Percentiles rank a stretch among this genome's conserved stretches.
Conservation (phyloP, 2,113 vertebrate genomes). For the Nothoprocta perdicaria region DNA sequence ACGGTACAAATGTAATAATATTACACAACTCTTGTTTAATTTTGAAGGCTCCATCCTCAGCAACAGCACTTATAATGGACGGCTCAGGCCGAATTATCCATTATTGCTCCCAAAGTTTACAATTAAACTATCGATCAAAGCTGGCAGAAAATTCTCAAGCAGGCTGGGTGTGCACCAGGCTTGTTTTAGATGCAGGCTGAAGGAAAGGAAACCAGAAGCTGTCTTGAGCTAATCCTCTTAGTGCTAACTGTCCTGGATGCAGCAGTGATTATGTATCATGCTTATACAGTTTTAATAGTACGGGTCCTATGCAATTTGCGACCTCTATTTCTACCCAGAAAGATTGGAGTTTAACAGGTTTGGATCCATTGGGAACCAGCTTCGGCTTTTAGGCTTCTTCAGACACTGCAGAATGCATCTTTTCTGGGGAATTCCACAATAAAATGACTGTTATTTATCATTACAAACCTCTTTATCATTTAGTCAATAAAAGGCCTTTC, state of each 20-base stretch:
- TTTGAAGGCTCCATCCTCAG: slow-evolving; percentile 79
- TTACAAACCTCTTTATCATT: slow-evolving; percentile 99
- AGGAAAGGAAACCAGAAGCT: slow-evolving; percentile 74
- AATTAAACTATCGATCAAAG: slow-evolving; percentile 89
- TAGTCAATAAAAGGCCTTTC: slow-evolving; percentile 99
- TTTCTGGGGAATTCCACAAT: slow-evolving; percentile 99
- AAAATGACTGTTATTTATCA: slow-evolving; percentile 99
- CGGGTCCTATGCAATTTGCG: slow-evolving; percentile 88
- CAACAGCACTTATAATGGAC: slow-evolving; percentile 78
- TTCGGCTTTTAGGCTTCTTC: slow-evolving; percentile 89
- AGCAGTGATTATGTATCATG: slow-evolving; percentile 77
- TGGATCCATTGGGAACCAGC: slow-evolving; percentile 82
- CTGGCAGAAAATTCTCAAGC: slow-evolving; percentile 79
- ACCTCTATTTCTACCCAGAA: slow-evolving; percentile 84
- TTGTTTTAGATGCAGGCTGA: slow-evolving; percentile 67
- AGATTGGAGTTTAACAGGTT: slow-evolving; percentile 93
- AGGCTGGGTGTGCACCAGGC: slow-evolving; percentile 62
- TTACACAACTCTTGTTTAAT: slow-evolving; percentile 83
- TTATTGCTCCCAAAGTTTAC: slow-evolving; percentile 86
- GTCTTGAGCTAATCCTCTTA: slow-evolving; percentile 79
- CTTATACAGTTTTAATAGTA: slow-evolving; percentile 85
- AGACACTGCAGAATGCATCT: slow-evolving; percentile 95
- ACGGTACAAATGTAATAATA: slow-evolving; percentile 82
- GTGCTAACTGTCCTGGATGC: slow-evolving; percentile 76
- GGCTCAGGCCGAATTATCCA: slow-evolving; percentile 84